Conservation (phyloP, 2,113 vertebrate genomes). For the Melanostigma gelatinosum region DNA sequence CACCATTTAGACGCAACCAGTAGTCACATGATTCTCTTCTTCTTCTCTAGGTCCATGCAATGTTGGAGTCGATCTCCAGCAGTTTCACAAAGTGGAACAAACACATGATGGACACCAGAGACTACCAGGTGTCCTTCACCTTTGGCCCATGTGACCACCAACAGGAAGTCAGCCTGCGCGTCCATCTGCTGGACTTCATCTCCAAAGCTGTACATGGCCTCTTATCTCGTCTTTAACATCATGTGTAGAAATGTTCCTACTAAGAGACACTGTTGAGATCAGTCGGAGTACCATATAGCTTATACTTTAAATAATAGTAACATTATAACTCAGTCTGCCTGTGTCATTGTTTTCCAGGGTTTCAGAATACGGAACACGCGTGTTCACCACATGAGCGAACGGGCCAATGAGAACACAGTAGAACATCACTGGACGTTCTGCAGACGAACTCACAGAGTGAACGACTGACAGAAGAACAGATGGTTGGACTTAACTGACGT, state of each 20-base stretch:
- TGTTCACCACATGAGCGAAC: constrained; percentile 96
- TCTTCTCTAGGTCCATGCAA: constrained; percentile 74
- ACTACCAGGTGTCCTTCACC: constrained; percentile 96
- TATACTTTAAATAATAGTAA: not conserved
- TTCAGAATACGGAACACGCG: constrained; percentile 93
- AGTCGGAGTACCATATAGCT: not conserved
- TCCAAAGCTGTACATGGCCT: constrained; percentile 80
- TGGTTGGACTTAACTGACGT: not conserved
- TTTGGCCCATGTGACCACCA: constrained; percentile 96
- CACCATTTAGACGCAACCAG: not conserved
- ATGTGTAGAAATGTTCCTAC: not conserved
- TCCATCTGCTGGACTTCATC: constrained; percentile 95
- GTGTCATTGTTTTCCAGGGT: constrained; percentile 79
- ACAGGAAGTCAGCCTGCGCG: constrained; percentile 93
- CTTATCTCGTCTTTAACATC: not conserved
- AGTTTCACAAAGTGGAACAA: constrained; percentile 97
- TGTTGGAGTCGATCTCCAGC: constrained; percentile 93
- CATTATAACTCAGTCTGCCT: not conserved
- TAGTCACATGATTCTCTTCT: not conserved
- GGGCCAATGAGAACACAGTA: constrained; percentile 96
- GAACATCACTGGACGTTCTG: constrained; percentile 98
- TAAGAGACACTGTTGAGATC: not conserved
- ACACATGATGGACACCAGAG: constrained; percentile 98
- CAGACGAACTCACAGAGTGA: constrained; percentile 87
- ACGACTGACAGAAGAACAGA: constrained; percentile 81